Evolutionary conservation across 2,113 vertebrate genomes (phyloP).

Genomic region (Paramisgurnus dabryanus): DNA sequence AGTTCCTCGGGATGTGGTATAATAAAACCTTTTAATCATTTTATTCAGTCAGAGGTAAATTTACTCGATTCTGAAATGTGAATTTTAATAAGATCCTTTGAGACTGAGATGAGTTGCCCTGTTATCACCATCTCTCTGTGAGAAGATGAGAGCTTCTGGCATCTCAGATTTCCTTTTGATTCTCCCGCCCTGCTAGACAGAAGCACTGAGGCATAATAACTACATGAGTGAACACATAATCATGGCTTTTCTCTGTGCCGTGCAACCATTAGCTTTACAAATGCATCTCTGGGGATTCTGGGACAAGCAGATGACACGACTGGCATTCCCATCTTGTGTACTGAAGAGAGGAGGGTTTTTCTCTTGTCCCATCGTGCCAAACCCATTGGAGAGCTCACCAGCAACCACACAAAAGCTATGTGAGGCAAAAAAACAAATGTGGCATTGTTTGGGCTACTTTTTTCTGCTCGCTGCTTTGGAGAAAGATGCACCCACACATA

Average conservation of each 20-base stretch:
- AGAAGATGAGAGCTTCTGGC: constrained; percentile 44
- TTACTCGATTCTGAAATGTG: neutral
- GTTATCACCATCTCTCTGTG: constrained; percentile 37
- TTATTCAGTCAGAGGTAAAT: too few relatives aligned
- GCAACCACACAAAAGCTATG: constrained; percentile 45
- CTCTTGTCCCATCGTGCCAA: constrained; percentile 2
- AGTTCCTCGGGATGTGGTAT: too few relatives aligned
- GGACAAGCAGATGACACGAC: constrained; percentile 42
- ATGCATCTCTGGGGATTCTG: constrained; percentile 36
- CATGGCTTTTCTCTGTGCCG: constrained; percentile 38
- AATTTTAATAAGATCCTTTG: neutral
- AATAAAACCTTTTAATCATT: too few relatives aligned
- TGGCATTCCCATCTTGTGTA: constrained; percentile 21
- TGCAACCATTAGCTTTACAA: constrained; percentile 32
- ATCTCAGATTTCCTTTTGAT: constrained; percentile 48
- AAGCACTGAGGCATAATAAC: constrained; percentile 30
- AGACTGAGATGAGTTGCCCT: constrained; percentile 31
- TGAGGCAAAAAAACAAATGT: constrained; percentile 50
- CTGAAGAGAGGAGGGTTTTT: neutral
- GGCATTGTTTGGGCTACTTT: constrained; percentile 47
- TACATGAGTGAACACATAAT: constrained; percentile 24
- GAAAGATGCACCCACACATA: constrained; percentile 36
- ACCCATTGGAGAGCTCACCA: constrained; percentile 16
- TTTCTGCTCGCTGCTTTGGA: constrained; percentile 37
- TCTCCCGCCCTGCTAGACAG: constrained; percentile 36